A percentile compares a stretch with the other conserved stretches of the same genome.
Evolutionary conservation across 2,888 invertebrate genomes (phyloP).

Genomic region (Crocallis elinguaria): DNA sequence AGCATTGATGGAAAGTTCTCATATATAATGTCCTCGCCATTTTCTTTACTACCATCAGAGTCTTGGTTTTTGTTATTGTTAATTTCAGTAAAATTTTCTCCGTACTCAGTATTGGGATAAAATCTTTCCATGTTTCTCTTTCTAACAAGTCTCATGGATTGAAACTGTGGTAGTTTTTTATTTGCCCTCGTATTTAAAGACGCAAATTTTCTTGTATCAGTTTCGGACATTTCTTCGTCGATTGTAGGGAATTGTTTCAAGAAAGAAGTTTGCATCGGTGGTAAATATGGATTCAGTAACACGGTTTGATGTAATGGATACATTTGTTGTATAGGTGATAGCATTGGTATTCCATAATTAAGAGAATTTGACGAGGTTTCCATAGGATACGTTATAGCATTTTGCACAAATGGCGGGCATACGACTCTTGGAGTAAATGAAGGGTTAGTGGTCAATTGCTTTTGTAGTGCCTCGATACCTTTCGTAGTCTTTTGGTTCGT

Average conservation of each 20-base stretch:
- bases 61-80: slow-evolving; percentile 70
- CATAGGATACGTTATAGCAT: slow-evolving; percentile 61
- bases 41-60: slow-evolving; percentile 52
- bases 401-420: slow-evolving; percentile 78
- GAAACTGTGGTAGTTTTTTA: slow-evolving; percentile 70
- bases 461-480: slow-evolving; percentile 73
- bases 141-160: slow-evolving; percentile 76
- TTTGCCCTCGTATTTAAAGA: slow-evolving; percentile 72
- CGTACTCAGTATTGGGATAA: slow-evolving; percentile 79
- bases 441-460: slow-evolving; percentile 78
- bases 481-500: slow-evolving; percentile 66
- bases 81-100: slow-evolving; percentile 77
- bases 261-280: slow-evolving; percentile 72
- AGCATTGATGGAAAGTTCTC: slow-evolving; percentile 74
- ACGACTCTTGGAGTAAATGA: slow-evolving; percentile 78
- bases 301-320: slow-evolving; percentile 77
- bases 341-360: slow-evolving; percentile 67
- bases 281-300: slow-evolving; percentile 71
- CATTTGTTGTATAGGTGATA: slow-evolving; percentile 77
- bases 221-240: slow-evolving; percentile 66
- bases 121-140: slow-evolving; percentile 80
- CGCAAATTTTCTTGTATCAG: slow-evolving; percentile 70
- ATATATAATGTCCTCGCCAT: slow-evolving; percentile 66
- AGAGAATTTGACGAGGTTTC: slow-evolving; percentile 50
- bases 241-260: slow-evolving; percentile 75